These are phyloP conservation scores for Lates calcarifer DNA, from an alignment of 2,113 vertebrate species.

Conservation along the genomic window DNA sequence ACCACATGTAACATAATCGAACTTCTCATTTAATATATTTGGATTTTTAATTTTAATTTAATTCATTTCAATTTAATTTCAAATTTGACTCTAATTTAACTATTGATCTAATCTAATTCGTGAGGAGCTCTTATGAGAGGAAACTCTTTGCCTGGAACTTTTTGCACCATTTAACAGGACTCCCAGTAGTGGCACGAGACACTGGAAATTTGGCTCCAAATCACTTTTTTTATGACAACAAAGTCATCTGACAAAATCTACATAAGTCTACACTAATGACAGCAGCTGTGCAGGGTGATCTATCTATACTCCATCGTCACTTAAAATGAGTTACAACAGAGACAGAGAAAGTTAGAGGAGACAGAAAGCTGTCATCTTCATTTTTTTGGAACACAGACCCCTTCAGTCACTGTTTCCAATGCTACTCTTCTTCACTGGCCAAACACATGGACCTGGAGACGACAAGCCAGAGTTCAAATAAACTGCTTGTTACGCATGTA, in stretches of 20 bases:
- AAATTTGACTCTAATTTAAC: neutral
- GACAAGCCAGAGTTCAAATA: slow-evolving; percentile 22
- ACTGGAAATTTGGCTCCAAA: neutral
- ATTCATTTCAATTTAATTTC: neutral
- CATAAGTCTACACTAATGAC: neutral
- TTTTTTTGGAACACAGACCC: neutral
- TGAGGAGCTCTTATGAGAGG: no score
- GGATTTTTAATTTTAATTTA: neutral
- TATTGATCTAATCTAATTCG: no score
- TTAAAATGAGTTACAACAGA: no score
- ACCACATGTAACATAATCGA: no score
- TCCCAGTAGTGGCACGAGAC: neutral
- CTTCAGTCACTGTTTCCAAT: neutral
- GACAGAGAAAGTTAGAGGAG: no score
- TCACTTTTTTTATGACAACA: neutral
- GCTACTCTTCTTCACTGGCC: neutral
- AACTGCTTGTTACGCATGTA: neutral
- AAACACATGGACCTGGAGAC: neutral
- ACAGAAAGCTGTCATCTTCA: neutral
- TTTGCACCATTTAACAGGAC: neutral
- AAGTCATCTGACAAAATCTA: neutral
- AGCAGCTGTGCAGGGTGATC: neutral
- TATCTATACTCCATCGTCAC: neutral
- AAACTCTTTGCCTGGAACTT: neutral
- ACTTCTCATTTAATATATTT: no score